Percentiles rank a stretch among this genome's conserved stretches.
Conservation (phyloP, 37 sponge, comb jelly and placozoan species). For the Oscarella lobularis region DNA sequence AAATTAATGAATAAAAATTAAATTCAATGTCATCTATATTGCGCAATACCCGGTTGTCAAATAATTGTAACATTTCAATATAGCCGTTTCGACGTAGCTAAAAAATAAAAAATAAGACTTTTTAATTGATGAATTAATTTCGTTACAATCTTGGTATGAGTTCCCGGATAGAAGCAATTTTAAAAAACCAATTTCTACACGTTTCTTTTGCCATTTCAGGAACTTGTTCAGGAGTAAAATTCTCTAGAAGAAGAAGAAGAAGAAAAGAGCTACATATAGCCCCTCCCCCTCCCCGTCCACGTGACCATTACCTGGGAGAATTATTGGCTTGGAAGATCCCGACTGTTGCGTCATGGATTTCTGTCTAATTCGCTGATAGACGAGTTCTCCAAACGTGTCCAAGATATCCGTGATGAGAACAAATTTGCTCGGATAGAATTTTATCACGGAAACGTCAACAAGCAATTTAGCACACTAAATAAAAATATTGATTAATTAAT, state of each 20-base stretch:
- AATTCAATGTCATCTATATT: not conserved
- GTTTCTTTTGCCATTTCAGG: conserved; percentile 93
- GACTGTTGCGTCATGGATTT: conserved; percentile 49
- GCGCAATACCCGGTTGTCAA: conserved; percentile 18
- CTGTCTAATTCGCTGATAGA: conserved; percentile 72
- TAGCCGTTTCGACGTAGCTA: conserved; percentile 84
- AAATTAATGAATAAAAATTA: too few species aligned
- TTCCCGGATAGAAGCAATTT: conserved; percentile 95
- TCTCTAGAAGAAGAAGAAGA: conserved; percentile 25
- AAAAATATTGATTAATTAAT: too few species aligned
- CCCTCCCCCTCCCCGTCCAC: not conserved
- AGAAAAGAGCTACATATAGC: not conserved
- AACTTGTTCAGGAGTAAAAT: conserved; percentile 86
- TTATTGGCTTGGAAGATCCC: conserved; percentile 23
- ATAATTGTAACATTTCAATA: conserved; percentile 90
- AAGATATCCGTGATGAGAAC: conserved; percentile 95
- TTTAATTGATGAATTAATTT: not conserved
- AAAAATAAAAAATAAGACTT: not conserved
- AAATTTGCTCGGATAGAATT: conserved; percentile 99
- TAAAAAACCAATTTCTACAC: conserved; percentile 97
- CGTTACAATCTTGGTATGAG: conserved; percentile 77
- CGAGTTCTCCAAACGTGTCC: conserved; percentile 88
- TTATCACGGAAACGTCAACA: conserved; percentile 69
- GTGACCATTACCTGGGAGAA: conserved; percentile 45
- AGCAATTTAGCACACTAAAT: conserved; percentile 92